Evolutionary conservation across 2,113 vertebrate genomes (phyloP), one percentile per base, ranked within the genome.

Genomic region (Nibea albiflora): DNA sequence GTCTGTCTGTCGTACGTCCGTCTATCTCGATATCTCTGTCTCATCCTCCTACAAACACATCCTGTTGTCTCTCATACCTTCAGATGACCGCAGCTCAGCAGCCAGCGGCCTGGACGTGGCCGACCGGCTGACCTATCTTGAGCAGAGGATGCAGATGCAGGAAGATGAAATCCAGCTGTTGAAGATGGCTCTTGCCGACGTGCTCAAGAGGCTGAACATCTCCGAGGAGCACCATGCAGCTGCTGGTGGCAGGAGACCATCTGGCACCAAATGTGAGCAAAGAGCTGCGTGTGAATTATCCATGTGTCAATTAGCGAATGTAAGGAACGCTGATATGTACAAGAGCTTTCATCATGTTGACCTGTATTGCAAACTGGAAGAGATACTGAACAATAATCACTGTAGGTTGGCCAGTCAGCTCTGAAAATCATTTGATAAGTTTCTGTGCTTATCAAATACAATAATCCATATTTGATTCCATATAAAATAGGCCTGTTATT

Each of bases 121-220:
- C 0, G 98, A 99, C 92, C 96, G 98, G 50, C 96, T 99, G 62
- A 97, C 96, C 62, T 97, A 97, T 57, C 95, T 99, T 89, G 98
- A 99, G 94, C 97, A 99, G 92, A 96, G 97, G 1, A 97, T 99
- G 84, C 98, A 99, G 94, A 97, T 98, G 96, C 98, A 99, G 80
- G 98, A 99, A 46, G 98, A 99, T 6, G 98, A 99, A 87, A 97
- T 99, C 88, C 98, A 98, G 94, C 94, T 99, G 93, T 93, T 99
- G 83, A 99, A 99, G 89, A 96, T 98, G 44, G 96, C 97, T 1
- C 94, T 99, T 93, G 96, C 97, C 0, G 97, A 99, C 12, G 98
- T 99, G 47, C 97, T 99, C 60, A 96, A 98, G 88, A 95, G 98
- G 87, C 95, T 99, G 89, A 97, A 97, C 91, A 94, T 97, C 87